phyloP scores from a whole-genome alignment of 2,113 vertebrate species.

The zebrafish (Danio rerio) region GRCz12tu NC_133176.1:47212001-47212500 shows the following conservation, averaged over 20 bases:
- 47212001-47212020: conserved; percentile 67
- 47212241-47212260: conserved; percentile 18
- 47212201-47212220: background rate
- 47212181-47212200: background rate
- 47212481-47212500: conserved; percentile 39
- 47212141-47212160: background rate
- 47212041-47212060: background rate
- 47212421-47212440: background rate
- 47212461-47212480: background rate
- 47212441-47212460: background rate
- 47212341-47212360: conserved; percentile 26
- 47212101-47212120: background rate
- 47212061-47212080: background rate
- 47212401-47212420: background rate
- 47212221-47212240: conserved; percentile 11
- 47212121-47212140: conserved; percentile 37
- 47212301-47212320: background rate
- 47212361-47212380: background rate
- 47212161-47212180: background rate
- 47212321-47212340: background rate
- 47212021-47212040: background rate
- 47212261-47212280: background rate
- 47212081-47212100: background rate
- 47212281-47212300: conserved; percentile 7
- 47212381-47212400: background rate